Percentiles rank a stretch among this genome's conserved stretches.
Conservation (phyloP, 2,113 vertebrate genomes). For the Notothenia coriiceps region DNA sequence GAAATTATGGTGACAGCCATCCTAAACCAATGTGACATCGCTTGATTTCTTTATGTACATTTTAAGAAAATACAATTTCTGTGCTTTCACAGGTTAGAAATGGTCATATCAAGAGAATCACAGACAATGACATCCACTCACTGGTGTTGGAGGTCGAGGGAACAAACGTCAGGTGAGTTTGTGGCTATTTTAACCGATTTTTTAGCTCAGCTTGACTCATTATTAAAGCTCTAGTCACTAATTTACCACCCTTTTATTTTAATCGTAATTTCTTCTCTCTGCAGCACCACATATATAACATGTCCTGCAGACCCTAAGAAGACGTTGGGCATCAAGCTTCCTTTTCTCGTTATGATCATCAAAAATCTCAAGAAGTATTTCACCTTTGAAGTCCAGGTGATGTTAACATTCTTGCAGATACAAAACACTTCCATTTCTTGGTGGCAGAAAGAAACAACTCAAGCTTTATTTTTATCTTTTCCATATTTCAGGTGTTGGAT, state of each 20-base stretch:
- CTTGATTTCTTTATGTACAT: not conserved
- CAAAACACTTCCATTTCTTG: not conserved
- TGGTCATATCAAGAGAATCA: constrained; percentile 95
- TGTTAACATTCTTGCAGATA: not conserved
- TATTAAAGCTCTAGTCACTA: not conserved
- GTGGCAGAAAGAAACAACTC: not conserved
- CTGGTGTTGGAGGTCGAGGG: constrained; percentile 95
- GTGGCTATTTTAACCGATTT: not conserved
- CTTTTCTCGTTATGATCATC: constrained; percentile 97
- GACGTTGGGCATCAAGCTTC: constrained; percentile 95
- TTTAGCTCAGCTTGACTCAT: not conserved
- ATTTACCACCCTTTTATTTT: not conserved
- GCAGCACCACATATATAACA: constrained; percentile 96
- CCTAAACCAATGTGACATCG: not conserved
- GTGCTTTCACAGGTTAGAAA: constrained; percentile 89
- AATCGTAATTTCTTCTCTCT: constrained; percentile 4
- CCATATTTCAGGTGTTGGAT: constrained; percentile 89
- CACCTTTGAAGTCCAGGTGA: constrained; percentile 98
- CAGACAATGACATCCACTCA: constrained; percentile 96
- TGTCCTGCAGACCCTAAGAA: constrained; percentile 99
- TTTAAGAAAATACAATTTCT: not conserved
- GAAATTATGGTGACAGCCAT: no score
- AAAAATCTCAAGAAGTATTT: constrained; percentile 99
- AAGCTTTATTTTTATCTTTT: not conserved
- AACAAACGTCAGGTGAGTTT: constrained; percentile 91